Conservation (phyloP, 2,797 vertebrate species). For the Nyctalus aviator region DNA sequence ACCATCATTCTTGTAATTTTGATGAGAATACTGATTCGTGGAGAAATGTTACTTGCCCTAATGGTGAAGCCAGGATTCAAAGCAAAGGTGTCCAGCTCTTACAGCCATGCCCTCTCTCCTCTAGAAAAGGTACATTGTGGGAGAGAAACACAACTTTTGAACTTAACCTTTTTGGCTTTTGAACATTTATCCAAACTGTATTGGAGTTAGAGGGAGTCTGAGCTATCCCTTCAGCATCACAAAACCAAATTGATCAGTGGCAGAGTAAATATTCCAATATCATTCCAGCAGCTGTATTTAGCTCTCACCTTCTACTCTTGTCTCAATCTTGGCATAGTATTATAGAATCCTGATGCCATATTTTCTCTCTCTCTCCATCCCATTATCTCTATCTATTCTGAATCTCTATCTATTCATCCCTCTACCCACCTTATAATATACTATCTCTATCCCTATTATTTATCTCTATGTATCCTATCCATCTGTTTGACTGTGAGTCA, state of each 20-base stretch:
- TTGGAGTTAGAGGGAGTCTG: slow-evolving; percentile 47
- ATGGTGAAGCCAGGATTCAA: not conserved
- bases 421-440: not conserved
- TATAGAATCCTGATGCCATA: not conserved
- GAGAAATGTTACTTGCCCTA: not conserved
- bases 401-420: not conserved
- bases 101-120: not conserved
- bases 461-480: not conserved
- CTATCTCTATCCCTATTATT: not conserved
- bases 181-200: not conserved
- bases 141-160: not conserved
- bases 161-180: not conserved
- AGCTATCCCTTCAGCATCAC: not conserved
- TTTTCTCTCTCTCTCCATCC: accelerated
- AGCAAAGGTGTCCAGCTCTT: not conserved
- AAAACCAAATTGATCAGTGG: not conserved
- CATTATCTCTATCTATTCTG: not conserved
- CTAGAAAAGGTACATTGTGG: not conserved
- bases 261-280: not conserved
- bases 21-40: not conserved
- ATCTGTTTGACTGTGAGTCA: not conserved
- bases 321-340: not conserved
- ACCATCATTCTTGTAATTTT: not conserved
- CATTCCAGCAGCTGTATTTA: not conserved
- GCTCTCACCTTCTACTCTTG: not conserved